Conservation (phyloP, 1,140 invertebrate species). For the Bombus waltoni region DNA sequence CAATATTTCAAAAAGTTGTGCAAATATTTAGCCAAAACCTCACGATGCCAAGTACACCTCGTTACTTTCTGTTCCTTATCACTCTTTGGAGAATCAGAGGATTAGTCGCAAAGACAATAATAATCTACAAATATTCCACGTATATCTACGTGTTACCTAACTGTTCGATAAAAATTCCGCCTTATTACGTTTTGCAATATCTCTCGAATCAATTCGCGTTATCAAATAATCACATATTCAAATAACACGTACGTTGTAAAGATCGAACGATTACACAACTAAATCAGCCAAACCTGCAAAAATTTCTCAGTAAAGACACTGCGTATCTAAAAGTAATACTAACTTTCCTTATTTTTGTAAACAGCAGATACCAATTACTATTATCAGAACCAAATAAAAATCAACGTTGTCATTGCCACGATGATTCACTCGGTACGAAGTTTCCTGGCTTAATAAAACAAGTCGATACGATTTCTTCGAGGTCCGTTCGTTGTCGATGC, state of each 20-base stretch:
- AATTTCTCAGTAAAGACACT: not conserved
- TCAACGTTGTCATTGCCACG: not conserved
- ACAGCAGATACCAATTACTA: not conserved
- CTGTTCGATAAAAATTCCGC: not conserved
- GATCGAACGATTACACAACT: not conserved
- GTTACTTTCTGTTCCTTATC: not conserved
- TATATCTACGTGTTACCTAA: not conserved
- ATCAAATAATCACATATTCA: not conserved
- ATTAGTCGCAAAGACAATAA: not conserved
- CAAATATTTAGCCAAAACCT: not conserved
- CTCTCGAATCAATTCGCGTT: too few species aligned
- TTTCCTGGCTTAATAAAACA: constrained; percentile 16
- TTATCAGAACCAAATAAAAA: not conserved
- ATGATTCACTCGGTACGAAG: constrained; percentile 10
- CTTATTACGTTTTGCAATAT: not conserved
- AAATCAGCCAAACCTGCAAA: not conserved
- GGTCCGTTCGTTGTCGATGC: not conserved
- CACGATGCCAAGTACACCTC: too few species aligned
- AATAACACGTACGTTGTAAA: not conserved
- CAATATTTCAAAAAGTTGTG: not conserved
- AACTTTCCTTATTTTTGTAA: not conserved
- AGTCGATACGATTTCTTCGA: constrained; percentile 28
- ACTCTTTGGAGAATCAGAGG: not conserved
- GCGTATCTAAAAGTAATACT: not conserved
- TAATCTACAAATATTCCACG: not conserved